Base-by-base conservation (phyloP, 2,888 invertebrate genomes). In the Limenitis camilla region DNA sequence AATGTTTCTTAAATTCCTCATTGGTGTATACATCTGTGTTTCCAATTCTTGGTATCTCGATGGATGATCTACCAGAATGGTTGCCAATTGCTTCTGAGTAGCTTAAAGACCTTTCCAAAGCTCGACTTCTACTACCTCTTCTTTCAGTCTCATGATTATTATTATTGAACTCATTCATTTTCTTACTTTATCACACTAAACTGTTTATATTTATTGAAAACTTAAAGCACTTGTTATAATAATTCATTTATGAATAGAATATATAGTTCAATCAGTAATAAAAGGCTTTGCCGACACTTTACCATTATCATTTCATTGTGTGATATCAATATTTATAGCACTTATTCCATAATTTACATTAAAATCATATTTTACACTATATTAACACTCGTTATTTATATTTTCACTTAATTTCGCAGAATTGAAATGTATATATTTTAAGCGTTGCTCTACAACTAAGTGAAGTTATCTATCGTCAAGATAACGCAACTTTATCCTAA, bases 41-140 rank as follows among this genome's bases (percentile, higher is more conserved):
- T 0, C 61, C 73, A 0, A 87, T 79, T 31, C 70, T 72, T 9
- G 84, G 83, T 56, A 86, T 84, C 68, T 85, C 85, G 33, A 85
- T 81, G 0, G 84, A 85, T 0, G 81, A 79, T 62, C 79, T 66
- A 0, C 72, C 68, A 0, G 86, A 81, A 0, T 64, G 66, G 32
- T 74, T 81, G 1, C 83, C 83, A 1, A 87, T 86, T 0, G 87
- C 87, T 68, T 81, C 87, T 0, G 85, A 85, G 47, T 87, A 87
- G 60, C 87, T 87, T 0, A 77, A 56, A 0, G 87, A 87, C 60
- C 87, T 65, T 62, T 85, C 85, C n/a, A 87, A 58, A 0, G 74
- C 69, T 45, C 85, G 62, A 8, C 45, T 66, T 49, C 78, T 64
- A 46, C 84, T 84, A 0, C 76, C 77, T 51, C 83, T 63, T 43